A percentile compares a stretch with the other conserved stretches of the same genome.
These are phyloP conservation scores for Caenorhabditis sp. DNA, from an alignment of 2,888 invertebrate species.

Conservation along the genomic window DNA sequence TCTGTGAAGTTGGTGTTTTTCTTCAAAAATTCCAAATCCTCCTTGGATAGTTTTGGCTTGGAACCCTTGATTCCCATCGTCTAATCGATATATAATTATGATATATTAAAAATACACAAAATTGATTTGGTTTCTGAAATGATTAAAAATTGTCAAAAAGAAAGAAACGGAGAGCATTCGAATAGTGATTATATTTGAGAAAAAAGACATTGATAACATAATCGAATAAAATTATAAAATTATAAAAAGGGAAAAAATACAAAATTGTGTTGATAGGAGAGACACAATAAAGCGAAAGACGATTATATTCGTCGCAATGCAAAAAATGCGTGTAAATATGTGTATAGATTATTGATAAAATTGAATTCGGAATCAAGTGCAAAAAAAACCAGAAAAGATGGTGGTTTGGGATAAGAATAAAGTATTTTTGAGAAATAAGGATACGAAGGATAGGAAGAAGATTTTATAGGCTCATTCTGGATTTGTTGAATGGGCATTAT, in stretches of 20 bases:
- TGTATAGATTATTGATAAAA: background rate
- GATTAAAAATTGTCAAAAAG: slow-evolving; percentile 5
- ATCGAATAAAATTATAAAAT: slow-evolving; percentile 1
- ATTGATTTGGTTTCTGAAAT: slow-evolving; percentile 11
- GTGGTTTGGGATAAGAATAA: too few relatives aligned
- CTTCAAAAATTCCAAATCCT: slow-evolving; percentile 98
- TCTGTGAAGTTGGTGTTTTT: slow-evolving; percentile 97
- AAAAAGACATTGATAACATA: slow-evolving; percentile 12
- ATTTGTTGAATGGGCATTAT: too few relatives aligned
- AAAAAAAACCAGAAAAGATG: too few relatives aligned
- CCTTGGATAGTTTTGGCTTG: slow-evolving; percentile 74
- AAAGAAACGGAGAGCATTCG: slow-evolving; percentile 4
- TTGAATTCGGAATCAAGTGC: too few relatives aligned
- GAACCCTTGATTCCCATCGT: slow-evolving; percentile 70
- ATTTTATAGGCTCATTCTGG: too few relatives aligned
- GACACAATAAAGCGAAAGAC: background rate
- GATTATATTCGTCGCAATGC: background rate
- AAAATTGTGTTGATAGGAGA: slow-evolving; percentile 8
- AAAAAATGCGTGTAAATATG: background rate
- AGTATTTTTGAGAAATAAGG: too few relatives aligned
- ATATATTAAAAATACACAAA: slow-evolving; percentile 12
- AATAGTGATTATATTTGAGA: slow-evolving; percentile 20
- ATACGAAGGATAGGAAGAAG: too few relatives aligned
- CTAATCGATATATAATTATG: slow-evolving; percentile 12
- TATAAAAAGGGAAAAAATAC: background rate